These are phyloP conservation scores for Spilarctia lutea DNA, from an alignment of 2,888 invertebrate genomes.

Conservation along the genomic window DNA sequence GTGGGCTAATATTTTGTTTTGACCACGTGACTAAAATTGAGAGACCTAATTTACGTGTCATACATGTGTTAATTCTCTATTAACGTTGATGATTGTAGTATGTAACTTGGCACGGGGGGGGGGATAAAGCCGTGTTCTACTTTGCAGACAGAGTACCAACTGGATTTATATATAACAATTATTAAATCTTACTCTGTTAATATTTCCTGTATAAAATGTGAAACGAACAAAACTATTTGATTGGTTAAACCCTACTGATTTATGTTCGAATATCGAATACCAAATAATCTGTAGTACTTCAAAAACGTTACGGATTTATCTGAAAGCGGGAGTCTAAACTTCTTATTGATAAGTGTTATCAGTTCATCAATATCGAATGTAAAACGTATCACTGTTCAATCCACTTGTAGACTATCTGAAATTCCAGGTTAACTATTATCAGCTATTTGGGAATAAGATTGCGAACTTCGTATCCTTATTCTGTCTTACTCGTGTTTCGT, in stretches of 20 bases:
- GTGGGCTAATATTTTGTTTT: no score
- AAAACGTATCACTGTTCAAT: slow-evolving; percentile 38
- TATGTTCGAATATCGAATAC: neutral
- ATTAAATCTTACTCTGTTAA: no score
- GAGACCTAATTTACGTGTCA: no score
- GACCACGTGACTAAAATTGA: no score
- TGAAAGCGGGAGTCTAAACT: slow-evolving; percentile 30
- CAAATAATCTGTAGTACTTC: neutral
- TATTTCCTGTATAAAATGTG: no score
- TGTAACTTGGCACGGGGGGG: no score
- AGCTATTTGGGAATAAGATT: slow-evolving; percentile 46
- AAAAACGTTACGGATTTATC: slow-evolving; percentile 28
- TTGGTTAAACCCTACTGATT: neutral
- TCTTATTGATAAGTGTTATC: slow-evolving; percentile 33
- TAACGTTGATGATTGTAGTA: no score
- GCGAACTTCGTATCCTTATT: slow-evolving; percentile 32
- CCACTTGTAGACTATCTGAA: slow-evolving; percentile 47
- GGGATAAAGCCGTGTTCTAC: no score
- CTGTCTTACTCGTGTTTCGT: neutral
- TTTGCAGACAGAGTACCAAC: no score
- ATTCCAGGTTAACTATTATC: slow-evolving; percentile 47
- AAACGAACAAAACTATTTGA: no score
- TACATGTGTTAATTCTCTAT: no score
- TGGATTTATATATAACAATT: no score
- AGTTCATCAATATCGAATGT: slow-evolving; percentile 45